These are phyloP conservation scores for Lasioglossum leucozonium DNA, from an alignment of 2,888 invertebrate species.

Conservation along the genomic window DNA sequence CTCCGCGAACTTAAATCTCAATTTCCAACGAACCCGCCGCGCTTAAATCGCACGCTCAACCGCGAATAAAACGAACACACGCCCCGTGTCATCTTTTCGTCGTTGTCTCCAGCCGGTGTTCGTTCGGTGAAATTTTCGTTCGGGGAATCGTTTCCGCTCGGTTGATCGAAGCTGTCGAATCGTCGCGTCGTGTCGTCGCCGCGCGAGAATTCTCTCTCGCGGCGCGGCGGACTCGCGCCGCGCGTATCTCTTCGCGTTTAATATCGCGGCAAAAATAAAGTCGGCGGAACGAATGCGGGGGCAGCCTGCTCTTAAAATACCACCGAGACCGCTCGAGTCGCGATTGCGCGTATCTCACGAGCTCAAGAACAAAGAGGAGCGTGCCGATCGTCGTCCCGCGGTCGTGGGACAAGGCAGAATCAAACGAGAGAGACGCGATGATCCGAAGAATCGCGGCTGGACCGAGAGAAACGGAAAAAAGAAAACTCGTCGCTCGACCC, in stretches of 20 bases:
- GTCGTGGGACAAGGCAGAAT: neutral
- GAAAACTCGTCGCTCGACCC: slow-evolving; percentile 29
- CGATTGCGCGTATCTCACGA: slow-evolving; percentile 63
- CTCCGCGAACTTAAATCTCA: no score
- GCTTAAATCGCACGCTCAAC: slow-evolving; percentile 20
- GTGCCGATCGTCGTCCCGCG: neutral
- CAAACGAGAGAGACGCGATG: no score
- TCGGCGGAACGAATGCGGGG: slow-evolving; percentile 63
- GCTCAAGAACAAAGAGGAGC: slow-evolving; percentile 56
- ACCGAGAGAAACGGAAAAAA: neutral
- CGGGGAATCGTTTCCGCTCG: neutral
- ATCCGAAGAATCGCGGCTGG: neutral
- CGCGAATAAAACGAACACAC: neutral
- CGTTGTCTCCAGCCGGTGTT: no score
- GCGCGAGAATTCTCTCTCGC: neutral
- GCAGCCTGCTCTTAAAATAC: slow-evolving; percentile 68
- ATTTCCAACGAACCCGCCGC: neutral
- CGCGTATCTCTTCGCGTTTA: slow-evolving; percentile 9
- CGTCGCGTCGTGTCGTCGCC: neutral
- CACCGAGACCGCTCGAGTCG: slow-evolving; percentile 49
- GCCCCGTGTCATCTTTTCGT: neutral
- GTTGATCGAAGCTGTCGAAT: neutral
- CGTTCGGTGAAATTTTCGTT: no score
- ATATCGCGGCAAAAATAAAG: slow-evolving; percentile 61
- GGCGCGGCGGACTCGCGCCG: no score